A percentile compares a stretch with the other conserved stretches of the same genome.
These are phyloP conservation scores for Bryconaethiops microstoma DNA, from an alignment of 2,797 vertebrate genomes.

Conservation along the genomic window DNA sequence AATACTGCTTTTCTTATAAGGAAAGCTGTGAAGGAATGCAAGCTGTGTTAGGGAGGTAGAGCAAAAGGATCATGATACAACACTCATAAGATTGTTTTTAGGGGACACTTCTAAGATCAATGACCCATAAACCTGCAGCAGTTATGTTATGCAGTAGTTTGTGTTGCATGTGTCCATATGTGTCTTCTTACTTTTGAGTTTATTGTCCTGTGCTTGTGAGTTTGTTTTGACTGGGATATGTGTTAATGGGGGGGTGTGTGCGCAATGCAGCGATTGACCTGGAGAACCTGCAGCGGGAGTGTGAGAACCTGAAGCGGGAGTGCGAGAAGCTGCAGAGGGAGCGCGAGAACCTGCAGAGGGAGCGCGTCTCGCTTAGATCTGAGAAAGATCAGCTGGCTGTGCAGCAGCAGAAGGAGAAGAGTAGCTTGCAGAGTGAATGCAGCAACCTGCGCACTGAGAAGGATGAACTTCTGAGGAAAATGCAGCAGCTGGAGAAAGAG, in stretches of 20 bases:
- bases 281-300: conserved; percentile 88
- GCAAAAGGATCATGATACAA: conserved; percentile 2
- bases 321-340: conserved; percentile 69
- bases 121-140: conserved; percentile 31
- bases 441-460: conserved; percentile 75
- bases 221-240: neutral
- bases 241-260: neutral
- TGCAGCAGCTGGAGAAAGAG: conserved; percentile 88
- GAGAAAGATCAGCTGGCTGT: conserved; percentile 82
- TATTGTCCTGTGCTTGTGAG: neutral
- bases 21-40: neutral
- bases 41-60: neutral
- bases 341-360: conserved; percentile 76
- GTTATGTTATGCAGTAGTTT: conserved; percentile 32
- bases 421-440: conserved; percentile 84
- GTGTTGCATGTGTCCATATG: conserved; percentile 1
- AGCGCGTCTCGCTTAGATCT: conserved; percentile 72
- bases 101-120: conserved; percentile 16
- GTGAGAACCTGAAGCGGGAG: conserved; percentile 75
- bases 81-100: neutral
- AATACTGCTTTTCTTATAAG: neutral
- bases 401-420: conserved; percentile 88
- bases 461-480: conserved; percentile 81
- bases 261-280: conserved; percentile 80
- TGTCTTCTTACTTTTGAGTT: neutral